These are phyloP conservation scores for Stenchaetothrips biformis DNA, from an alignment of 2,888 invertebrate species.

Conservation along the genomic window DNA sequence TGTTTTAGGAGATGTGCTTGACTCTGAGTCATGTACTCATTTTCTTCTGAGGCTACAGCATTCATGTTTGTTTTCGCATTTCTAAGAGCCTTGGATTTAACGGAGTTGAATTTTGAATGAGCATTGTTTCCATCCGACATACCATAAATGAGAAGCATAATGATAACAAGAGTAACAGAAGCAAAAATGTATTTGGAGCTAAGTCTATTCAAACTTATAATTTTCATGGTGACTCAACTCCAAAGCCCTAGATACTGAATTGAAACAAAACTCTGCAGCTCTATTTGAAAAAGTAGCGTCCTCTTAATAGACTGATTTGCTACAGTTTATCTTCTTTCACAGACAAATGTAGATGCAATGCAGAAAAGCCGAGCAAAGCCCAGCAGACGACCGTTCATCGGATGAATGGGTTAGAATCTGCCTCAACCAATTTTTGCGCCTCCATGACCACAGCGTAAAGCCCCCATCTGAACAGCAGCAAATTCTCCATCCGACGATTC, in stretches of 20 bases:
- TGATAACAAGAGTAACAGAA: neutral
- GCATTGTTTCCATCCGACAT: neutral
- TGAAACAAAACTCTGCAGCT: neutral
- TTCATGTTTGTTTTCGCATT: neutral
- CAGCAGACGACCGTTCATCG: too few species aligned
- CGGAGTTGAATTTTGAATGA: neutral
- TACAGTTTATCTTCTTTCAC: neutral
- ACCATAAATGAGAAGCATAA: neutral
- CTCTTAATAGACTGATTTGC: neutral
- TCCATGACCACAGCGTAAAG: too few species aligned
- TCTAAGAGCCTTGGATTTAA: neutral
- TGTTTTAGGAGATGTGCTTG: neutral
- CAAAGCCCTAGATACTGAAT: neutral
- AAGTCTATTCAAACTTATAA: neutral
- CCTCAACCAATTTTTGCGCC: too few species aligned
- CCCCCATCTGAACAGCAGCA: too few species aligned
- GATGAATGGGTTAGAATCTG: too few species aligned
- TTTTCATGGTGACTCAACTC: neutral
- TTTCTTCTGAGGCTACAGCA: neutral
- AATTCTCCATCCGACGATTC: too few species aligned
- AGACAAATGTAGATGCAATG: too few species aligned
- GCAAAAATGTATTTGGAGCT: neutral
- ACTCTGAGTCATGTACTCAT: slow-evolving; percentile 18
- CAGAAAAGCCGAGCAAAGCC: too few species aligned
- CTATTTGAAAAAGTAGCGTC: neutral